A percentile compares a stretch with the other conserved stretches of the same genome.
Evolutionary conservation across 1,140 invertebrate genomes (phyloP).

Genomic region (Diabrotica undecimpunctata): DNA sequence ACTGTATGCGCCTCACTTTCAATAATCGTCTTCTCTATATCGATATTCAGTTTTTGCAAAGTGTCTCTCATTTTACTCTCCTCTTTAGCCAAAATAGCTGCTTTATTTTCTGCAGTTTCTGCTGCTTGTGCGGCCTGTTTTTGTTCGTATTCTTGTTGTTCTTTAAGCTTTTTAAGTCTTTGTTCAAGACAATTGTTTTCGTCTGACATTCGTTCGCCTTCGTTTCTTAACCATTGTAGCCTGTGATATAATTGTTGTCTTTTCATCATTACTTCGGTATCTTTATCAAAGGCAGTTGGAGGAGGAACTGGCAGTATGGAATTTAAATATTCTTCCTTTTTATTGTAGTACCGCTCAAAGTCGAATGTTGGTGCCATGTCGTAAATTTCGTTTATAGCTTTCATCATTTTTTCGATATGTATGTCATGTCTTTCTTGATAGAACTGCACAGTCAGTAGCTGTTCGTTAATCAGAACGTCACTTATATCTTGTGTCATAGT

Average conservation of each 20-base stretch:
- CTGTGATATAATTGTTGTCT: conserved; percentile 32
- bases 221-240: conserved; percentile 31
- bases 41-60: conserved; percentile 20
- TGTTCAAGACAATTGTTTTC: conserved; percentile 29
- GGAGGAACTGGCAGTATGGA: conserved; percentile 33
- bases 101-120: conserved; percentile 20
- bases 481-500: conserved; percentile 45
- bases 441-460: conserved; percentile 39
- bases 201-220: conserved; percentile 29
- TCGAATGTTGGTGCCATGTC: conserved; percentile 38
- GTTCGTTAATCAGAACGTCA: conserved; percentile 44
- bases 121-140: conserved; percentile 7
- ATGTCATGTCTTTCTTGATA: conserved; percentile 34
- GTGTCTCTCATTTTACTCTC: conserved; percentile 27
- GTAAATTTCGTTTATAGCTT: conserved; percentile 40
- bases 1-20: conserved; percentile 22
- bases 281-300: conserved; percentile 18
- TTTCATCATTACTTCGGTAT: conserved; percentile 22
- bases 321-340: conserved; percentile 33
- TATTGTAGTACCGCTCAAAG: conserved; percentile 35
- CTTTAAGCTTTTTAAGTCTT: conserved; percentile 24
- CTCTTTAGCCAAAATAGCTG: conserved; percentile 22
- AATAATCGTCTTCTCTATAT: conserved; percentile 26
- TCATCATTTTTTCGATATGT: conserved; percentile 36
- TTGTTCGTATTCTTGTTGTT: conserved; percentile 22